A percentile compares a stretch with the other conserved stretches of the same genome.
phyloP scores from a whole-genome alignment of 2,888 invertebrate species.

The Atrina japonica region DNA sequence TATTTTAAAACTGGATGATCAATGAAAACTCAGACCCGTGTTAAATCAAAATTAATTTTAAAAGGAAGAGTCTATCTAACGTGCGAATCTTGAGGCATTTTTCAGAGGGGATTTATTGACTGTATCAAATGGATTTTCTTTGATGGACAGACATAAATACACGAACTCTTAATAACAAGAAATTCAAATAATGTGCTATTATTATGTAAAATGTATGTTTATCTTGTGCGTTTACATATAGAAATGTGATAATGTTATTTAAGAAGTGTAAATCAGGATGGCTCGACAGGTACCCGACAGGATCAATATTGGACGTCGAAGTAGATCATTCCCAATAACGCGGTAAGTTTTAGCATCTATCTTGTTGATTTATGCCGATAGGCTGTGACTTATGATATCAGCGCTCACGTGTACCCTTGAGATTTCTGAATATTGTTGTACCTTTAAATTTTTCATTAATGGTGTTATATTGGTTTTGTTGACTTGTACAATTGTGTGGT shows the following conservation, averaged over 20 bases:
- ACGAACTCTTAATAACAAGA: no score
- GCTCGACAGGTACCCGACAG: slow-evolving; percentile 13
- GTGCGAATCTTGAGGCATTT: no score
- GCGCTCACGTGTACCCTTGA: not conserved
- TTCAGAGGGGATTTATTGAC: no score
- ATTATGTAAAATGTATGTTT: no score
- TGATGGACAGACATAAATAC: no score
- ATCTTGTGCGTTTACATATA: no score
- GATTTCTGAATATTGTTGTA: slow-evolving; percentile 13
- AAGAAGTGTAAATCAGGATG: not conserved
- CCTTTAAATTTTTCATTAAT: slow-evolving; percentile 30
- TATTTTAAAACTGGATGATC: no score
- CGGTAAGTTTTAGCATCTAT: slow-evolving; percentile 13
- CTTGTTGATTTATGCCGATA: slow-evolving; percentile 4
- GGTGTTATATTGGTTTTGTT: slow-evolving; percentile 14
- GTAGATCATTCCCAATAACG: slow-evolving; percentile 3
- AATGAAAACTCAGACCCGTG: no score
- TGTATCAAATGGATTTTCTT: no score
- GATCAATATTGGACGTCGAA: slow-evolving; percentile 1
- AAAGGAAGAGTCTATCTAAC: no score
- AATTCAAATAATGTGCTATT: no score
- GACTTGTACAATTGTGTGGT: slow-evolving; percentile 5
- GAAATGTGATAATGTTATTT: not conserved
- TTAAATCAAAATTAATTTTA: no score
- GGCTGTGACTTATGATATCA: slow-evolving; percentile 11